Evolutionary conservation across 2,888 invertebrate genomes (phyloP).

Genomic region (Drosophila suboccidentalis): DNA sequence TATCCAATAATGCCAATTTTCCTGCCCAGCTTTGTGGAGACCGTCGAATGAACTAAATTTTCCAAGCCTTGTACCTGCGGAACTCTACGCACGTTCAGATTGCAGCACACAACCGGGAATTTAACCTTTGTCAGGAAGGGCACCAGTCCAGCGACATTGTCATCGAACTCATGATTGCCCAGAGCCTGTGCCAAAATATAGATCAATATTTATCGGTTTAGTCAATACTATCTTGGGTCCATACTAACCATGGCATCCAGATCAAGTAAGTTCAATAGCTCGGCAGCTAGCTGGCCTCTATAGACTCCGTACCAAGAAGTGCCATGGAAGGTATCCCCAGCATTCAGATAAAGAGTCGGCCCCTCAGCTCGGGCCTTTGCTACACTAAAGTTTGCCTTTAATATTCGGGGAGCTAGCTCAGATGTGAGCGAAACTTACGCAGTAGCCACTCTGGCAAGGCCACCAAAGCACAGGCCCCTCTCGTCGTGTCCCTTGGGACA

Average conservation of each 20-base stretch:
- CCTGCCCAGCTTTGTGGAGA: constrained; percentile 87
- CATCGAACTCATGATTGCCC: constrained; percentile 95
- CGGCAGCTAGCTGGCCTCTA: constrained; percentile 87
- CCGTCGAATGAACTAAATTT: constrained; percentile 87
- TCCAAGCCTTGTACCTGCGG: constrained; percentile 86
- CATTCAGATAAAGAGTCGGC: constrained; percentile 91
- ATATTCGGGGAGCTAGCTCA: background rate
- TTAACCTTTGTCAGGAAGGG: constrained; percentile 88
- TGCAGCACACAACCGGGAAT: constrained; percentile 91
- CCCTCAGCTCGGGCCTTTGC: constrained; percentile 86
- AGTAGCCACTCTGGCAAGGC: constrained; percentile 90
- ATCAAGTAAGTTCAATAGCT: constrained; percentile 81
- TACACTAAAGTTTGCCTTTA: constrained; percentile 7
- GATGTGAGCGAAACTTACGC: constrained; percentile 46
- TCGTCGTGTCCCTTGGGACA: constrained; percentile 87
- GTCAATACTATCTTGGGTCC: background rate
- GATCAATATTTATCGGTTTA: background rate
- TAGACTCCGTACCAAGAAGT: constrained; percentile 92
- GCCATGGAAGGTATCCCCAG: constrained; percentile 95
- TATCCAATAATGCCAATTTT: constrained; percentile 93
- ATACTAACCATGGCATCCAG: constrained; percentile 35
- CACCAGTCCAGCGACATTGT: constrained; percentile 87
- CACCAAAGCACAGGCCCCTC: constrained; percentile 91
- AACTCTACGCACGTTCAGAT: constrained; percentile 89
- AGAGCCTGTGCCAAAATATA: constrained; percentile 88